Percentiles rank a stretch among this genome's conserved stretches.
Conservation (phyloP, 1,140 invertebrate species). For the Drosophila willistoni region DNA sequence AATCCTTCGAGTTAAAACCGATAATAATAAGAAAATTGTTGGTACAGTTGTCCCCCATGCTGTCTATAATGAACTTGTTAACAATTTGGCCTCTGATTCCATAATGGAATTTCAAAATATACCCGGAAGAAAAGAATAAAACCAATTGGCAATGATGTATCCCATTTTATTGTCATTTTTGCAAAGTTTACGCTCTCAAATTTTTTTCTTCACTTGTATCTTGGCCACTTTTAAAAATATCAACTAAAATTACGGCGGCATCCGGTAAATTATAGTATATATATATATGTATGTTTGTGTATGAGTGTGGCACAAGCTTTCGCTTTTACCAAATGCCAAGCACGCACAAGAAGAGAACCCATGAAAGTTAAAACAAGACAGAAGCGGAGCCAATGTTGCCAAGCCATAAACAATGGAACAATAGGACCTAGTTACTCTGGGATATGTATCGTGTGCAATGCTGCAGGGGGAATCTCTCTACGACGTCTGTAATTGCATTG, state of each 20-base stretch:
- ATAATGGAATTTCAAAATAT: slow-evolving; percentile 33
- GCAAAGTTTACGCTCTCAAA: too few species aligned
- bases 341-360: slow-evolving; percentile 57
- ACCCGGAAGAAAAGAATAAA: neutral
- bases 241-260: slow-evolving; percentile 72
- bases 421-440: slow-evolving; percentile 38
- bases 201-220: neutral
- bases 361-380: slow-evolving; percentile 17
- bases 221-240: slow-evolving; percentile 72
- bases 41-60: slow-evolving; percentile 62
- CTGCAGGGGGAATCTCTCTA: slow-evolving; percentile 67
- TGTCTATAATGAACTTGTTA: slow-evolving; percentile 53
- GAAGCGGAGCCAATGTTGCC: slow-evolving; percentile 54
- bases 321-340: slow-evolving; percentile 66
- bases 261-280: slow-evolving; percentile 58
- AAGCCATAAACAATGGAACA: slow-evolving; percentile 69
- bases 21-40: slow-evolving; percentile 60
- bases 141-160: neutral
- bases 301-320: slow-evolving; percentile 42
- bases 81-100: slow-evolving; percentile 52
- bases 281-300: neutral
- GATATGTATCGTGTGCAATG: slow-evolving; percentile 43
- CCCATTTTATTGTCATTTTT: slow-evolving; percentile 1
- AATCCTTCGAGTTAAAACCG: slow-evolving; percentile 64
- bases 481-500: slow-evolving; percentile 76